Evolutionary conservation across 2,797 vertebrate genomes (phyloP).

Genomic region (Tragopan temminckii): DNA sequence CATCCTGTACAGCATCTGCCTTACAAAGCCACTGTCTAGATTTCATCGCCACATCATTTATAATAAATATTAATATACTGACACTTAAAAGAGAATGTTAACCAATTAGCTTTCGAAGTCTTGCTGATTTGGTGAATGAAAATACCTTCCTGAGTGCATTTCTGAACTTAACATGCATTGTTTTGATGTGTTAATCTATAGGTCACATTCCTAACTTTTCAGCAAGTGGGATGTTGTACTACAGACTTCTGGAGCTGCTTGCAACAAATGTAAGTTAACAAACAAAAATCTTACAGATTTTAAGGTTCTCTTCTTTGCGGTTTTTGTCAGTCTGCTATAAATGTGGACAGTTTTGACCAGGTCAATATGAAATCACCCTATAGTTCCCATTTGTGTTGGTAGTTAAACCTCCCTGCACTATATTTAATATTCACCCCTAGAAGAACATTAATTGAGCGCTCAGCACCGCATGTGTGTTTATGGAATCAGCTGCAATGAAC

Average conservation of each 20-base stretch:
- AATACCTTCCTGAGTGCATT: neutral
- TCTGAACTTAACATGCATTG: neutral
- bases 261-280: neutral
- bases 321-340: neutral
- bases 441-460: neutral
- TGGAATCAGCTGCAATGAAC: neutral
- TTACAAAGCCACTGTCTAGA: neutral
- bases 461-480: neutral
- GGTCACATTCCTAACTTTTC: neutral
- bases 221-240: neutral
- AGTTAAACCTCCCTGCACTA: neutral
- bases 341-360: fast-evolving
- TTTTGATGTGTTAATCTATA: neutral
- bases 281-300: neutral
- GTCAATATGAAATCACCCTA: neutral
- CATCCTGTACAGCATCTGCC: neutral
- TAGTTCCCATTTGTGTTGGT: neutral
- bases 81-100: neutral
- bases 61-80: neutral
- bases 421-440: neutral
- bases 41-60: neutral
- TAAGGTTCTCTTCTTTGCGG: neutral
- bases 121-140: neutral
- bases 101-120: neutral
- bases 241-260: neutral